These are phyloP conservation scores for Tylochromis polylepis DNA, from an alignment of 2,113 vertebrate genomes.

Conservation along the genomic window DNA sequence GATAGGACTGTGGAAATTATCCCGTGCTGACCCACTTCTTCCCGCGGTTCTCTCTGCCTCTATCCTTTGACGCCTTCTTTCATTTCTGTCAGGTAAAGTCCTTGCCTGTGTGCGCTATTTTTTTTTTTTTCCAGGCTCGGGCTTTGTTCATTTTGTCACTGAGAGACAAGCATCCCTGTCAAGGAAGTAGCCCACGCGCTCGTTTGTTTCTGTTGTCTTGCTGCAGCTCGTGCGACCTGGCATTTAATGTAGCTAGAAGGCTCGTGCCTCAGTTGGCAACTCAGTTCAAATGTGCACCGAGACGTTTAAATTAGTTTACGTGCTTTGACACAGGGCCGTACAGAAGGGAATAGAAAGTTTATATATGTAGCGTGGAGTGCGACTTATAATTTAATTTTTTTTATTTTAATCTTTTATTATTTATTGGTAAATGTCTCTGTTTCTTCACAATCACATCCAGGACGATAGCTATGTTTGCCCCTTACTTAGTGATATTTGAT, in stretches of 20 bases:
- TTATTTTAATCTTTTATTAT: neutral
- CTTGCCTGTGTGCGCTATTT: neutral
- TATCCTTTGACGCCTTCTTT: slow-evolving; percentile 18
- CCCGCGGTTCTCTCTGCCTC: neutral
- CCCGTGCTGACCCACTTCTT: slow-evolving; percentile 61
- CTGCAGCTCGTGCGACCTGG: neutral
- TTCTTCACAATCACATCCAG: neutral
- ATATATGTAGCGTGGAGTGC: neutral
- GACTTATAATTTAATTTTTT: neutral
- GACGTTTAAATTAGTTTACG: neutral
- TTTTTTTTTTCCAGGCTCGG: neutral
- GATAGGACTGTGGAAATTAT: slow-evolving; percentile 59
- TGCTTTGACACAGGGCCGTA: too few species aligned
- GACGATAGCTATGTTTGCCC: neutral
- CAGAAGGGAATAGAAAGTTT: neutral
- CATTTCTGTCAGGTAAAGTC: slow-evolving; percentile 66
- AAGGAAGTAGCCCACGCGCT: slow-evolving; percentile 60
- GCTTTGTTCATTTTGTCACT: slow-evolving; percentile 8
- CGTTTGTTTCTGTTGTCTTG: slow-evolving; percentile 23
- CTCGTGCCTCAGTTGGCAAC: neutral
- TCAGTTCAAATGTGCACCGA: neutral
- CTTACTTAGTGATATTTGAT: neutral
- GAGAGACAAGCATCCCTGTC: slow-evolving; percentile 34
- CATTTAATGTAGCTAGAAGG: neutral
- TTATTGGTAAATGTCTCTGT: neutral